Conservation (phyloP, 2,888 invertebrate species). For the Eristalinus sepulchralis region DNA sequence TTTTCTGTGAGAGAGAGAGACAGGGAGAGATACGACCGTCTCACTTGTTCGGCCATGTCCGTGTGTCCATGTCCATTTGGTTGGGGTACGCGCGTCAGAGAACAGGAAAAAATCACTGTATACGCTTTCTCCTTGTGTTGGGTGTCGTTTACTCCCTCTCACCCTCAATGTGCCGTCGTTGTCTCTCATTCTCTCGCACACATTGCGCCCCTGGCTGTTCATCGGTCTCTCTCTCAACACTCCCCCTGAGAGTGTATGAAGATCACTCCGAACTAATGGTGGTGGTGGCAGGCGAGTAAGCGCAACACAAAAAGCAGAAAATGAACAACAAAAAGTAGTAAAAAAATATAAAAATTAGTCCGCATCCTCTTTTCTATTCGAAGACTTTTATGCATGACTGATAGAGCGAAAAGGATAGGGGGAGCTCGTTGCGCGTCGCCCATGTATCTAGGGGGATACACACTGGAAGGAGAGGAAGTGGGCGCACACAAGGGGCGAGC, state of each 20-base stretch:
- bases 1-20: not conserved
- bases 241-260: constrained; percentile 14
- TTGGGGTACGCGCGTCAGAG: constrained; percentile 38
- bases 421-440: constrained; percentile 11
- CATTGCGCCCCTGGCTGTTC: not conserved
- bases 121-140: constrained; percentile 56
- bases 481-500: constrained; percentile 26
- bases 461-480: not conserved
- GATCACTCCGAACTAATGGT: constrained; percentile 11
- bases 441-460: not conserved
- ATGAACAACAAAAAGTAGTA: not conserved
- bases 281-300: constrained; percentile 24
- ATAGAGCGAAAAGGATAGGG: constrained; percentile 71
- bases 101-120: constrained; percentile 61
- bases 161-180: not conserved
- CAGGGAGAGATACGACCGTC: constrained; percentile 44
- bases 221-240: not conserved
- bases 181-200: not conserved
- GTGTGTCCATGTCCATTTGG: constrained; percentile 36
- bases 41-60: constrained; percentile 27
- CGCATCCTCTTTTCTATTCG: constrained; percentile 68
- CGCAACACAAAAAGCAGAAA: constrained; percentile 18
- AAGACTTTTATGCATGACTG: constrained; percentile 68
- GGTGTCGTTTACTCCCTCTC: not conserved
- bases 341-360: constrained; percentile 25